Conservation (phyloP, 2,888 invertebrate genomes). For the Girardia tigrina region DNA sequence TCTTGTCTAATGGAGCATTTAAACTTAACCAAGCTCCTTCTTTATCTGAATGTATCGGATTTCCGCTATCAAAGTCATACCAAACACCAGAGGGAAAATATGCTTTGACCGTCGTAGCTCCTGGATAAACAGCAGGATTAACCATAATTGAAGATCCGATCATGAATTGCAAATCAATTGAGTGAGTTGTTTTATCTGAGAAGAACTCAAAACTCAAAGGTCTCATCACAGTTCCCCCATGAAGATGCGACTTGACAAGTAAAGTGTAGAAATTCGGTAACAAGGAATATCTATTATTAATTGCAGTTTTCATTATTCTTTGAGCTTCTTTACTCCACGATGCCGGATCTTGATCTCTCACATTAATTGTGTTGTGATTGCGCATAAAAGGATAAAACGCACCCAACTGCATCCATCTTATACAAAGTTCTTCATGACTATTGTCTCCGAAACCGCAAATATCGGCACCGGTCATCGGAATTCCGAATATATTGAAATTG, state of each 20-base stretch:
- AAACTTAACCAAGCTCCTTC: slow-evolving; percentile 45
- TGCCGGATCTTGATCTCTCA: slow-evolving; percentile 66
- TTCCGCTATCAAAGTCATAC: slow-evolving; percentile 23
- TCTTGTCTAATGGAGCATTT: slow-evolving; percentile 57
- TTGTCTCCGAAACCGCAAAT: slow-evolving; percentile 46
- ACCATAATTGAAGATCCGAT: slow-evolving; percentile 44
- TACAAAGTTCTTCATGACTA: slow-evolving; percentile 46
- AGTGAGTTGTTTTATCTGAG: slow-evolving; percentile 28
- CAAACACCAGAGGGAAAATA: slow-evolving; percentile 33
- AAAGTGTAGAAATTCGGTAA: slow-evolving; percentile 52
- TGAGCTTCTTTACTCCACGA: slow-evolving; percentile 60
- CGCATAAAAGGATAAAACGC: slow-evolving; percentile 50
- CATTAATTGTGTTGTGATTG: slow-evolving; percentile 43
- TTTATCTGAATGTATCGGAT: neutral
- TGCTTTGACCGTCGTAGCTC: neutral
- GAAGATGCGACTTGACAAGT: slow-evolving; percentile 41
- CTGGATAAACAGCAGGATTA: slow-evolving; percentile 33
- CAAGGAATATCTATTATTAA: slow-evolving; percentile 48
- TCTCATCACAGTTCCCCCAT: slow-evolving; percentile 42
- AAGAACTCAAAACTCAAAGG: slow-evolving; percentile 42
- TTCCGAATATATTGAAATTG: slow-evolving; percentile 44
- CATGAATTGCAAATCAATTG: slow-evolving; percentile 37
- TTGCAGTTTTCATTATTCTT: slow-evolving; percentile 38
- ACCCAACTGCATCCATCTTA: slow-evolving; percentile 48
- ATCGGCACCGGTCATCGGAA: slow-evolving; percentile 47